Base-by-base conservation (phyloP, 2,888 invertebrate species). In the Seira sanloemensis region DNA sequence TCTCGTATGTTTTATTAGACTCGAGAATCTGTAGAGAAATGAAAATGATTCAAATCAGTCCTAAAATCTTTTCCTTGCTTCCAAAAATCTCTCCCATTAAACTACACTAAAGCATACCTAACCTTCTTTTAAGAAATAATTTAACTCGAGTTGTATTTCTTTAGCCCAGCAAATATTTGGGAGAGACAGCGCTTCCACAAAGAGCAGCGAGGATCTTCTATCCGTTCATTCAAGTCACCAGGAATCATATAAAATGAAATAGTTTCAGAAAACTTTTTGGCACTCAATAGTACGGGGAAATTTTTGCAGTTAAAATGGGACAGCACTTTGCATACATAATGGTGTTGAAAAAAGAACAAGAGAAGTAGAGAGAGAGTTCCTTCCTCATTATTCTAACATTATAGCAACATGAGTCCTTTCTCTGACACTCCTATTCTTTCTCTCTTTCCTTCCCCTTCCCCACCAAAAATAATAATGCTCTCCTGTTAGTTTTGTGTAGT, bases 241-340 rank as follows among this genome's bases (percentile, higher is more conserved):
- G 69, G 69, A 81, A 81, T 81, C 81, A 83, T 77, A 78, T 74
- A 84, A 84, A 84, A 79, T 79, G 79, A 84, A 84, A 84, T 84
- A 84, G 84, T 84, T 84, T 84, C 84, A 76, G 76, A 79, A 75
- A 21, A 37, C 37, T 37, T 81, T 84, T 84, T 79, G 79, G 79
- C 84, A 84, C 84, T 84, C 84, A 79, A 84, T 79, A 84, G 37
- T 37, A 37, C 71, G 37, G 4, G 12, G 27, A 84, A 84, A 84
- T 79, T 84, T 84, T 84, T 72, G 72, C 79, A 79, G 79, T 79
- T 84, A 84, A 79, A 76, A 75, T 78, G 79, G 84, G 79, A 67
- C 75, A 84, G 79, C 79, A 84, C 75, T 84, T 84, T 79, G 84
- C 79, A 84, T 84, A 78, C 84, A 79, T 76, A 84, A 84, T 79